Evolutionary conservation across 2,797 vertebrate genomes (phyloP).

Genomic region (Anabas testudineus): DNA sequence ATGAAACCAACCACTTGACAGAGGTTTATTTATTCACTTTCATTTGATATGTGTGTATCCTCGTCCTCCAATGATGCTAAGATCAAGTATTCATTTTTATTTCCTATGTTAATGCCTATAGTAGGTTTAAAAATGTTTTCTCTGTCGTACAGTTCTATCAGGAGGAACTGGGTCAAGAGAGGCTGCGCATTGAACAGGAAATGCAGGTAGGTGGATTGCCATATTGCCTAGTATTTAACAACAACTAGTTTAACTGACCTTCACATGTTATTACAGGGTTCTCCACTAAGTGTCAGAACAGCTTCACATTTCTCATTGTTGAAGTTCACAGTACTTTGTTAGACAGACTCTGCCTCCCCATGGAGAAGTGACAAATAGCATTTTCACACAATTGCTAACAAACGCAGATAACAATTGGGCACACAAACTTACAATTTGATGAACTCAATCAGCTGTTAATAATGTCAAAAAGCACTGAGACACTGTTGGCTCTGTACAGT

Average conservation of each 20-base stretch:
- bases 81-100: background rate
- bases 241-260: background rate
- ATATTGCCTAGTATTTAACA: background rate
- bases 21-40: background rate
- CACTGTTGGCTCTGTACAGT: conserved; percentile 9
- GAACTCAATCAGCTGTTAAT: conserved; percentile 7
- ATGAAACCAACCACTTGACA: background rate
- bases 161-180: conserved; percentile 85
- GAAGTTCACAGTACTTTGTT: conserved; percentile 1
- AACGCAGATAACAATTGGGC: background rate
- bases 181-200: conserved; percentile 85
- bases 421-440: too few species aligned
- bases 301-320: conserved; percentile 27
- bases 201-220: conserved; percentile 82
- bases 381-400: conserved; percentile 12
- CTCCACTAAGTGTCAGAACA: conserved; percentile 61
- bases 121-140: conserved; percentile 28
- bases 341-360: conserved; percentile 51
- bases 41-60: background rate
- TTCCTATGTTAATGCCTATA: background rate
- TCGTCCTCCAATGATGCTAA: background rate
- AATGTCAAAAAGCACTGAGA: background rate
- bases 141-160: conserved; percentile 82
- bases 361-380: conserved; percentile 39
- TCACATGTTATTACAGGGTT: conserved; percentile 31